These are phyloP conservation scores for Sula dactylatra DNA, from an alignment of 2,113 vertebrate species.

Conservation along the genomic window DNA sequence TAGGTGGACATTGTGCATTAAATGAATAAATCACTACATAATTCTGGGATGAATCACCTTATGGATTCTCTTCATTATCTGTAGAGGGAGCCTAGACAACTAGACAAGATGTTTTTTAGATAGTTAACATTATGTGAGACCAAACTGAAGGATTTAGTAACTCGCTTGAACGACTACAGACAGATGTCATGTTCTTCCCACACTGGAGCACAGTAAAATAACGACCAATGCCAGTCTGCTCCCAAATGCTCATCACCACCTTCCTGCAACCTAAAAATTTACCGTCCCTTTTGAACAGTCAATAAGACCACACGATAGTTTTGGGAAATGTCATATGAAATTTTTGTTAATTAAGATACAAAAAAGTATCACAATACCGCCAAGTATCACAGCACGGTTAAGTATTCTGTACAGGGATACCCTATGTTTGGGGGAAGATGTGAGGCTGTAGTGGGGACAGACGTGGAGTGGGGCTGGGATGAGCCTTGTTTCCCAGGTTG, in stretches of 20 bases:
- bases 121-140: not conserved
- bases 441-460: not conserved
- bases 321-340: not conserved
- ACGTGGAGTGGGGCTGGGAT: rapidly evolving
- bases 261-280: not conserved
- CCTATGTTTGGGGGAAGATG: not conserved
- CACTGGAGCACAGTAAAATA: not conserved
- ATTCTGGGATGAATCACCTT: not conserved
- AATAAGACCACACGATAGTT: not conserved
- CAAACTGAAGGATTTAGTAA: not conserved
- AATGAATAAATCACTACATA: not conserved
- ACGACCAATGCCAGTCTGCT: not conserved
- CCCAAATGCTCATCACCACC: not conserved
- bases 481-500: not conserved
- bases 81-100: not conserved
- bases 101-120: not conserved
- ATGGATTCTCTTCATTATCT: not conserved
- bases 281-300: not conserved
- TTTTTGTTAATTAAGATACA: not conserved
- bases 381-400: not conserved
- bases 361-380: too few species aligned
- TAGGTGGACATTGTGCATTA: not conserved
- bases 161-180: not conserved
- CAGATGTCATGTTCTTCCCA: not conserved
- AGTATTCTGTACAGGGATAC: not conserved